Evolutionary conservation across 2,888 invertebrate species (phyloP).

Genomic region (Eledona agricola): DNA sequence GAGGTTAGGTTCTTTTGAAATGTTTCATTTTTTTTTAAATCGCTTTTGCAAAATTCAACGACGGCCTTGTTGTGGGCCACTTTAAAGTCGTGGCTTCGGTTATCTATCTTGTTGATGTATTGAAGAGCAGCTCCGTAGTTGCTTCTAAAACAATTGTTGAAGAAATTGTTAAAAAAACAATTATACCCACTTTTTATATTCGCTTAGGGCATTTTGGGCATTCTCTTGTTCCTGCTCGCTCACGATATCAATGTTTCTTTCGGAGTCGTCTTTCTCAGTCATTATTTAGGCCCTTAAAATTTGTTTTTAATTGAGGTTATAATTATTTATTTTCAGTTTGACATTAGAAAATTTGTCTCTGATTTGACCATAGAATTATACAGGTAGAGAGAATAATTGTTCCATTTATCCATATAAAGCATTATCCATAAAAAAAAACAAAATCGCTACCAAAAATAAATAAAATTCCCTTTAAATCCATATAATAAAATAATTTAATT

Average conservation of each 20-base stretch:
- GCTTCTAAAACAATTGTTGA: constrained; percentile 64
- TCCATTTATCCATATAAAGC: too few species aligned
- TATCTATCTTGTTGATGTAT: constrained; percentile 73
- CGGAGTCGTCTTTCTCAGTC: constrained; percentile 54
- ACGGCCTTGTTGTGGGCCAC: constrained; percentile 86
- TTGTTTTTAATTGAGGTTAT: too few species aligned
- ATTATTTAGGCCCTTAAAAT: constrained; percentile 42
- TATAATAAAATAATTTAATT: too few species aligned
- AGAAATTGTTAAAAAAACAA: too few species aligned
- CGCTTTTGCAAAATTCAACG: constrained; percentile 79
- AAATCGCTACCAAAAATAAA: too few species aligned
- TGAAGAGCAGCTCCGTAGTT: constrained; percentile 71
- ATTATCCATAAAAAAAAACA: too few species aligned
- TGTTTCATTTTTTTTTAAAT: constrained; percentile 76
- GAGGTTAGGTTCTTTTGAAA: constrained; percentile 74
- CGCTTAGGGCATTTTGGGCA: constrained; percentile 57
- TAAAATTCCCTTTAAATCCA: too few species aligned
- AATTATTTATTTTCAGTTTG: too few species aligned
- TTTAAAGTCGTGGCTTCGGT: constrained; percentile 73
- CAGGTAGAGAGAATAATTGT: too few species aligned
- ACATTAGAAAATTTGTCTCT: too few species aligned
- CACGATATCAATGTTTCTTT: constrained; percentile 54
- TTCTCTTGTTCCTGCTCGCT: constrained; percentile 59
- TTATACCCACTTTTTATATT: constrained; percentile 59
- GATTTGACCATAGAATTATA: too few species aligned